phyloP scores from a whole-genome alignment of 1,140 invertebrate genomes.

The Drosophila sp. region DNA sequence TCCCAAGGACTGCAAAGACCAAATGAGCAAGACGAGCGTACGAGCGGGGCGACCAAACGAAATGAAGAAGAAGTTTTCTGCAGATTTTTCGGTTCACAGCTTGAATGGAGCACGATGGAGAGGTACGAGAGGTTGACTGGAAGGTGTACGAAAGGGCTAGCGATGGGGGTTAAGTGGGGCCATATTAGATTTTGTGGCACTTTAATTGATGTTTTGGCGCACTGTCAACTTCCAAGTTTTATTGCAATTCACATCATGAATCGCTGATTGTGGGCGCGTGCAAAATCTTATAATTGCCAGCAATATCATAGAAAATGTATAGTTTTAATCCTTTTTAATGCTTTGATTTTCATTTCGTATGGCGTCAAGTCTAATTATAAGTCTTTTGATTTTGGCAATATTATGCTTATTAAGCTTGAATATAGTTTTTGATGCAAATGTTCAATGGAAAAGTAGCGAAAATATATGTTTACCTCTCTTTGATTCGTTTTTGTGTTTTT shows the following conservation, averaged over 20 bases:
- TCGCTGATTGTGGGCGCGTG: constrained; percentile 16
- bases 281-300: neutral
- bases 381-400: no score
- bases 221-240: constrained; percentile 51
- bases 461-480: no score
- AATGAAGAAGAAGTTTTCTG: constrained; percentile 1
- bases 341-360: neutral
- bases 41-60: neutral
- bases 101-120: neutral
- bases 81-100: constrained; percentile 6
- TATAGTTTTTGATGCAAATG: no score
- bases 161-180: constrained; percentile 63
- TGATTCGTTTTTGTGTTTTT: no score
- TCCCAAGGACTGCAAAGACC: neutral
- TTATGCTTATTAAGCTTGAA: no score
- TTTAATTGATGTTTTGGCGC: constrained; percentile 76
- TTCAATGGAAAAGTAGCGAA: no score
- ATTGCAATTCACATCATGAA: constrained; percentile 22
- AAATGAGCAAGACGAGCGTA: neutral
- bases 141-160: constrained; percentile 18
- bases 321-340: neutral
- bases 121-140: neutral
- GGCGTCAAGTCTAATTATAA: no score
- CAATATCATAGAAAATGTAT: neutral
- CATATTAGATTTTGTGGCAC: constrained; percentile 72